Evolutionary conservation across 2,113 vertebrate species (phyloP), one percentile per base, ranked within the genome.

Genomic region (Aspiorhynchus laticeps): DNA sequence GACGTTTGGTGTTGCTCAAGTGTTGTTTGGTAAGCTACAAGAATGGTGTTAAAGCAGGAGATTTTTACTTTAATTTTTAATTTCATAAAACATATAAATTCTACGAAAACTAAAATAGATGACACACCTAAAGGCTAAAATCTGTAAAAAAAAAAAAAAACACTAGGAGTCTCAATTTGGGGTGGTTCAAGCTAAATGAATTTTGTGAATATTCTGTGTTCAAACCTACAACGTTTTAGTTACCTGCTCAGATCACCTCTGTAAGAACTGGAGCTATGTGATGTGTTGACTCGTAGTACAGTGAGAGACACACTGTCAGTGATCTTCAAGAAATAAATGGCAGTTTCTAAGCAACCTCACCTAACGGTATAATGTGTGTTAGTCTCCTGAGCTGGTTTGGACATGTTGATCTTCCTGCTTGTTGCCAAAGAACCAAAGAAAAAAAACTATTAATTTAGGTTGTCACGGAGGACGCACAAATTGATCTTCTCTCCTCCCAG

Each of bases 311-410:
- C 76, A 9, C 63, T 80, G 78, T 61, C 51, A 59, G 53, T 43
- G 56, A 63, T 80, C 53, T 61, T 65, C 59, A 65, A 65, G 46
- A 17, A 28, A 63, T 63, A 43, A 81, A 65, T 46, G 79, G 14
- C 33, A 65, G 80, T 82, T 82, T 82, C 80, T 31, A 82, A 65
- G 80, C 80, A 82, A 65, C 56, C 59, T 82, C 56, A 46, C 59
- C 80, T 82, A 28, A 65, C 38, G 17, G 59, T 82, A 82, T 82
- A 65, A 82, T 65, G 59, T 46, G 80, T 46, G 59, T 82, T 21
- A 46, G 59, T 65, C 80, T 65, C 59, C 38, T 65, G 80, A 65
- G 80, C 80, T 67, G n/a, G 14, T 80, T 80, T 80, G 56, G 78
- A 80, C 78, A 80, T 61, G 38, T 65, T 82, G 59, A 82, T 82